Conservation (phyloP, 2,888 invertebrate species). For the Cerceris ruficornis region DNA sequence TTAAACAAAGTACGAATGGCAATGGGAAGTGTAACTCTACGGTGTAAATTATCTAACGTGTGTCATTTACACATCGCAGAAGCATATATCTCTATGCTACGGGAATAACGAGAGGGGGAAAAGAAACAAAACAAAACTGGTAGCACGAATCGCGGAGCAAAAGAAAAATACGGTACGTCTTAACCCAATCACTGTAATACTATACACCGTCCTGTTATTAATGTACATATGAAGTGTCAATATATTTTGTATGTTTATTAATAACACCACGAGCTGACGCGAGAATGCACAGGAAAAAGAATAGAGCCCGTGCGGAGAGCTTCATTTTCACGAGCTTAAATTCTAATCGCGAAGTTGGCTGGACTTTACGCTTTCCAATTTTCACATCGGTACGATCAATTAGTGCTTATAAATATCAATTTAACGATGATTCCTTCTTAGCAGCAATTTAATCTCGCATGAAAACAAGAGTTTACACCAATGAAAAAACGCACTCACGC, state of each 20-base stretch:
- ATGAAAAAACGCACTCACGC: constrained; percentile 22
- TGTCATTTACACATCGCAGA: constrained; percentile 24
- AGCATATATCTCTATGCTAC: constrained; percentile 17
- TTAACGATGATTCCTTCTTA: constrained; percentile 2
- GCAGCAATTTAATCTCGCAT: constrained; percentile 6
- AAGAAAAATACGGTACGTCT: too few relatives aligned
- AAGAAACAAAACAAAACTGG: not conserved
- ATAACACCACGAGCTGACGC: constrained; percentile 4
- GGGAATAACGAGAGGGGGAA: not conserved
- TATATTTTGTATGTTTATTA: constrained; percentile 8
- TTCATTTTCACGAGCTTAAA: constrained; percentile 10
- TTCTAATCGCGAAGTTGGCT: not conserved
- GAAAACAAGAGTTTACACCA: constrained; percentile 24
- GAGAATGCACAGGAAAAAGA: constrained; percentile 32
- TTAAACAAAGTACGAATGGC: constrained; percentile 39
- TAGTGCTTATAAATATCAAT: constrained; percentile 1
- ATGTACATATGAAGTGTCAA: constrained; percentile 6
- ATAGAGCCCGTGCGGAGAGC: constrained; percentile 4
- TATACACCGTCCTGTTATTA: constrained; percentile 1
- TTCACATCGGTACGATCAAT: constrained; percentile 13
- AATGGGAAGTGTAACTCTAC: constrained; percentile 30
- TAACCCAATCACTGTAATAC: too few relatives aligned
- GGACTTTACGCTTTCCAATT: constrained; percentile 1
- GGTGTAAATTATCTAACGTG: constrained; percentile 4
- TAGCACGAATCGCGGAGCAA: constrained; percentile 1